phyloP scores from a whole-genome alignment of 2,113 vertebrate species.

The Anolis carolinensis region DNA sequence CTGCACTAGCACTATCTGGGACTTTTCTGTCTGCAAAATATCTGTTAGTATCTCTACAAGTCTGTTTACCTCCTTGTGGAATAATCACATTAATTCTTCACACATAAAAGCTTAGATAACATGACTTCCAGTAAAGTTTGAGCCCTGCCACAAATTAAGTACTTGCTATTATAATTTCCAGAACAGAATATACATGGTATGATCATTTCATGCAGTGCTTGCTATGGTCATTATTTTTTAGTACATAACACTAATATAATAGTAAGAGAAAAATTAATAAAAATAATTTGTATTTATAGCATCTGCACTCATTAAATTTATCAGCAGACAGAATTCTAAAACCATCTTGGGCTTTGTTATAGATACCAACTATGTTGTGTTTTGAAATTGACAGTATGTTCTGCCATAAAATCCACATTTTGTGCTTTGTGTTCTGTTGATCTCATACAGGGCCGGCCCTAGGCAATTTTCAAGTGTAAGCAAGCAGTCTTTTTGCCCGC shows the following conservation, averaged over 20 bases:
- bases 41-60: neutral
- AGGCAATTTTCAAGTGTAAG: too few species aligned
- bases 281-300: neutral
- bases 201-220: neutral
- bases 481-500: too few species aligned
- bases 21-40: neutral
- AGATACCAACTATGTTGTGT: neutral
- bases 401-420: neutral
- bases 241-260: neutral
- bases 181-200: neutral
- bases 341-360: neutral
- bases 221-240: neutral
- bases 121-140: neutral
- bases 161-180: neutral
- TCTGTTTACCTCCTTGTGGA: neutral
- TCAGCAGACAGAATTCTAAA: neutral
- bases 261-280: neutral
- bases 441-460: too few species aligned
- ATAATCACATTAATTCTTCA: slow-evolving; percentile 8
- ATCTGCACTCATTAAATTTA: neutral
- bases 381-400: neutral
- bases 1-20: neutral
- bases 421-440: neutral
- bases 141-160: neutral
- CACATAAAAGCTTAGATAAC: neutral